Evolutionary conservation across 1,140 invertebrate species (phyloP).

Genomic region (Zaprionus taronus): DNA sequence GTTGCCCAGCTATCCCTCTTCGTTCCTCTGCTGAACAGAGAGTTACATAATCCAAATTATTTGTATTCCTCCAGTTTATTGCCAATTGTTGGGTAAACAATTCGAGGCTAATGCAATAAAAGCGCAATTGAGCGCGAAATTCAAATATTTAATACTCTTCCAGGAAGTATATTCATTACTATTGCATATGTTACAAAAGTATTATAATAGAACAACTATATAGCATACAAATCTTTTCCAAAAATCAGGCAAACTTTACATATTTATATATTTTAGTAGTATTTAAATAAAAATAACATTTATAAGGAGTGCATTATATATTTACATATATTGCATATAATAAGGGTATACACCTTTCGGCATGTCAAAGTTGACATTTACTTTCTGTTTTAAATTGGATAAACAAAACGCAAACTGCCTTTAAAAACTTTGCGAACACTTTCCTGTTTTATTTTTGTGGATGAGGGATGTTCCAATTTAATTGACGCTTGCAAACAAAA

Average conservation of each 20-base stretch:
- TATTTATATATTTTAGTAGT: no score
- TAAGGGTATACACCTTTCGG: background rate
- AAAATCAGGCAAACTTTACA: no score
- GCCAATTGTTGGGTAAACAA: background rate
- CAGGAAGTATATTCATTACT: background rate
- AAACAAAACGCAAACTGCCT: constrained; percentile 2
- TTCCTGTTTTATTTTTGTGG: background rate
- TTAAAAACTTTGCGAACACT: background rate
- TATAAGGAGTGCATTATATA: no score
- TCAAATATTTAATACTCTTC: background rate
- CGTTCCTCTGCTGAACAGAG: background rate
- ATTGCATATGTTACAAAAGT: background rate
- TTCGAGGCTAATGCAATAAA: constrained; percentile 8
- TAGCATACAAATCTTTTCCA: no score
- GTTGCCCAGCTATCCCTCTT: background rate
- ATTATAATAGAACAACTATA: no score
- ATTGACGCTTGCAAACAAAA: constrained; percentile 10
- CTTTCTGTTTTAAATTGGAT: background rate
- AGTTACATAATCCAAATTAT: background rate
- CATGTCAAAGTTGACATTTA: background rate
- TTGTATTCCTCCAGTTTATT: background rate
- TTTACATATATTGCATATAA: no score
- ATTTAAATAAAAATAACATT: no score
- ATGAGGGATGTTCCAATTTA: background rate
- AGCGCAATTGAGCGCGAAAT: constrained; percentile 5